Evolutionary conservation across 2,113 vertebrate genomes (phyloP), one percentile per base, ranked within the genome.

Genomic region (Toxostoma redivivum): DNA sequence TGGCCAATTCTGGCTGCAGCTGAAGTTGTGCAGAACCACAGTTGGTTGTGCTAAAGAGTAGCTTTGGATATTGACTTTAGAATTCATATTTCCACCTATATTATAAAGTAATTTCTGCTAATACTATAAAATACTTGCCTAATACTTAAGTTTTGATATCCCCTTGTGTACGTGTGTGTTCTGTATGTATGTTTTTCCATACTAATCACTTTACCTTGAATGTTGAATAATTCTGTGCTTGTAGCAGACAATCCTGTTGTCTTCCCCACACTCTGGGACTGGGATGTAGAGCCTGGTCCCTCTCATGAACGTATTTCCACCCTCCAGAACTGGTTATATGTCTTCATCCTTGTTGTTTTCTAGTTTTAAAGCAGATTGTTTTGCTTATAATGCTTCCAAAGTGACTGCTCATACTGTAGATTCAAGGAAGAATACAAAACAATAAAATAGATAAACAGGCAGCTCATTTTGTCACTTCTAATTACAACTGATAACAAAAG

Each of bases 321-420:
- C 30, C 31, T 77, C 15, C 69, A 77, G 60, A 81, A 71, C 8
- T 47, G 65, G 22, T 82, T 83, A 83, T 57, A 23, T 70, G 33
- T 94, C 72, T 90, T 94, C 73, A 85, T 91, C 57, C 67, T 95
- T 81, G 35, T 82, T 94, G 72, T 95, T 90, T 40, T 81, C 79
- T 95, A 42, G 15, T 73, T 88, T 93, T 92, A 78, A 92, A 90
- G 67, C 93, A 96, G 93, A 96, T 92, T 96, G 86, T 97, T 96
- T 90, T 92, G 81, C 60, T 96, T 96, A 92, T 96, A 77, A 61
- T 38, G 87, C 44, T 88, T 96, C 94, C 92, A 92, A 85, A 96
- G 60, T 86, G 90, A 80, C 79, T 95, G 90, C 88, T 96, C 87
- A 81, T 77, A 20, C 51, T 81, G 74, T 73, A 64, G 82, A 69